Evolutionary conservation across 2,113 vertebrate species (phyloP).

Genomic region (Xiphorhynchus elegans): DNA sequence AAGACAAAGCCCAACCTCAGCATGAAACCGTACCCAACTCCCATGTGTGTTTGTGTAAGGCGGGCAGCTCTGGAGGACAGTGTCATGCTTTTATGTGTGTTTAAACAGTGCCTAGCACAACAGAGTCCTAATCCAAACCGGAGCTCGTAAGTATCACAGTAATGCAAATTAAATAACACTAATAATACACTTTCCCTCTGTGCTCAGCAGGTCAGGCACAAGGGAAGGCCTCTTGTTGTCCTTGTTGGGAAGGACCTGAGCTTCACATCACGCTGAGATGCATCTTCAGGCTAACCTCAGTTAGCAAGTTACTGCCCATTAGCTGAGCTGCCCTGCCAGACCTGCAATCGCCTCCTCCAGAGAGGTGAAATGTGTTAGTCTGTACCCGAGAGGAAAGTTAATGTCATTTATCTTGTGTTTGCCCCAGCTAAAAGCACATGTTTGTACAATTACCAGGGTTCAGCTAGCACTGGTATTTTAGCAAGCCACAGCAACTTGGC

Average conservation of each 20-base stretch:
- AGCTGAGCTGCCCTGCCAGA: neutral
- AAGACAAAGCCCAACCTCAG: neutral
- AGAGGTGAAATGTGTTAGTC: neutral
- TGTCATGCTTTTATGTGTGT: neutral
- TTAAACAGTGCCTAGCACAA: slow-evolving; percentile 9
- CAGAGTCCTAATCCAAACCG: neutral
- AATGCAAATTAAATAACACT: slow-evolving; percentile 41
- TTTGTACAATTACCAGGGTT: slow-evolving; percentile 18
- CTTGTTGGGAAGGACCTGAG: neutral
- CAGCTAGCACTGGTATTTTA: slow-evolving; percentile 41
- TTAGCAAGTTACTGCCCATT: neutral
- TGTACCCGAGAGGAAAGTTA: neutral
- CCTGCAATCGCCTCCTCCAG: neutral
- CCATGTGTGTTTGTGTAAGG: neutral
- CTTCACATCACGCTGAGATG: neutral
- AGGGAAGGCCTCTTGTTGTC: neutral
- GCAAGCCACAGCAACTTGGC: slow-evolving; percentile 42
- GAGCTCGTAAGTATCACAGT: slow-evolving; percentile 8
- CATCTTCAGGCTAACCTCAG: neutral
- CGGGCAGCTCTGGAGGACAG: slow-evolving; percentile 2
- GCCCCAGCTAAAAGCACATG: neutral
- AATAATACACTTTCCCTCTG: neutral
- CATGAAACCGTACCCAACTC: neutral
- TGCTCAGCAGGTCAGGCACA: neutral
- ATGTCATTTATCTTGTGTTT: slow-evolving; percentile 9